Conservation (phyloP, 2,888 invertebrate genomes). For the Amaurobius ferox region DNA sequence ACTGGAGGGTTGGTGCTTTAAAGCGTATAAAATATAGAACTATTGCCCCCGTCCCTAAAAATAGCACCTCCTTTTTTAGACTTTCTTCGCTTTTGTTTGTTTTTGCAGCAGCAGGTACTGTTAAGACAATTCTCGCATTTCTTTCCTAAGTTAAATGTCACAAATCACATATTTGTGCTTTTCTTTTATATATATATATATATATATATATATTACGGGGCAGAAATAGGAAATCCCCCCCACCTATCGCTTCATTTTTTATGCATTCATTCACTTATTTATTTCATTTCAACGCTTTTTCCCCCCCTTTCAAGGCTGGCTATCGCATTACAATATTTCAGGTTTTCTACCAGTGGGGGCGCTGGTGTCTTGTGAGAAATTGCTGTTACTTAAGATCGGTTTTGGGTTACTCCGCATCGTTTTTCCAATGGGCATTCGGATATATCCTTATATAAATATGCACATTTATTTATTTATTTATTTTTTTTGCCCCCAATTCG, state of each 20-base stretch:
- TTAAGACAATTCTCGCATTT: not conserved
- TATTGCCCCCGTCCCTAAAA: not conserved
- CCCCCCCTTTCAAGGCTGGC: not conserved
- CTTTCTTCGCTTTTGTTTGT: not conserved
- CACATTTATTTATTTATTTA: not conserved
- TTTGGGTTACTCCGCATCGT: conserved; percentile 38
- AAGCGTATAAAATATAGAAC: conserved; percentile 15
- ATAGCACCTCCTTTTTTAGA: not conserved
- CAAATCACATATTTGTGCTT: conserved; percentile 50
- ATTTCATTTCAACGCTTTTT: conserved; percentile 6
- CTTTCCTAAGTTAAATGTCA: conserved; percentile 25
- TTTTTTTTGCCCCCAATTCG: not conserved
- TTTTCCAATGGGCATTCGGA: conserved; percentile 19
- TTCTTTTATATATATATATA: too few relatives aligned
- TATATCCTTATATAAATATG: conserved; percentile 9
- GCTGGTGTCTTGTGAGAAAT: conserved; percentile 56
- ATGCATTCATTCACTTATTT: conserved; percentile 39
- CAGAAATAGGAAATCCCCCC: conserved; percentile 26
- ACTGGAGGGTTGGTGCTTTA: not conserved
- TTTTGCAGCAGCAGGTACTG: conserved; percentile 7
- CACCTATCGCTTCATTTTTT: conserved; percentile 21
- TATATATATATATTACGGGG: too few relatives aligned
- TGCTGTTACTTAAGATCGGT: conserved; percentile 60
- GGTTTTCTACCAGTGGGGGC: conserved; percentile 32
- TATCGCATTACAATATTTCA: conserved; percentile 69